Conservation (phyloP, 2,888 invertebrate species). For the Drosophila tripunctata region DNA sequence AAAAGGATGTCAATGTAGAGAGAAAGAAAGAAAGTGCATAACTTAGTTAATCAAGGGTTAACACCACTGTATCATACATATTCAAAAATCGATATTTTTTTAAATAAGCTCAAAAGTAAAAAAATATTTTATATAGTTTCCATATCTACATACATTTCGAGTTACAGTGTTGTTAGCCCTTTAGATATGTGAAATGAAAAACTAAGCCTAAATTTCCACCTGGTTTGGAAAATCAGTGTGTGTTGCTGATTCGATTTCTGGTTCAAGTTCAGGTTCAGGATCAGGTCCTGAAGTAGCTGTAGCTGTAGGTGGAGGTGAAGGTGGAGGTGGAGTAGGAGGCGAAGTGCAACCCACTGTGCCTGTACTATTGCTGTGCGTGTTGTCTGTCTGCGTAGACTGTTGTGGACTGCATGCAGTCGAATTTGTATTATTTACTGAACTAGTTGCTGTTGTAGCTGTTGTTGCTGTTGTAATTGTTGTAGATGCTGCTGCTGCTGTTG, state of each 20-base stretch:
- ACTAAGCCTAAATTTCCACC: slow-evolving; percentile 36
- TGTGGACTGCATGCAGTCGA: slow-evolving; percentile 20
- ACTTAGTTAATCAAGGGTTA: slow-evolving; percentile 5
- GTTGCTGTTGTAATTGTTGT: neutral
- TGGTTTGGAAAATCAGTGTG: slow-evolving; percentile 38
- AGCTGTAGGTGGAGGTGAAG: slow-evolving; percentile 19
- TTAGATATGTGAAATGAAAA: no score
- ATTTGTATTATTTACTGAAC: slow-evolving; percentile 14
- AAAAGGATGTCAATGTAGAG: no score
- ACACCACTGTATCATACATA: no score
- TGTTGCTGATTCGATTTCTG: slow-evolving; percentile 26
- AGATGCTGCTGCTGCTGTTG: neutral
- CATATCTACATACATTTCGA: no score
- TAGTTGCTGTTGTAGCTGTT: slow-evolving; percentile 6
- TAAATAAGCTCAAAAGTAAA: no score
- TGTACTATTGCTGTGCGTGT: slow-evolving; percentile 1
- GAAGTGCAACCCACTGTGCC: slow-evolving; percentile 7
- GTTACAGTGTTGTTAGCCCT: no score
- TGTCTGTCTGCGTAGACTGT: slow-evolving; percentile 10
- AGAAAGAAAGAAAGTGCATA: slow-evolving; percentile 2
- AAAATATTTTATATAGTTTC: no score
- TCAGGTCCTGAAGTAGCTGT: neutral
- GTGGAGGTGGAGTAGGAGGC: slow-evolving; percentile 12
- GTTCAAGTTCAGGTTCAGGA: slow-evolving; percentile 16
- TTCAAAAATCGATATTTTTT: no score